phyloP scores from a whole-genome alignment of 1,140 invertebrate genomes.

The Zaprionus ornatus region DNA sequence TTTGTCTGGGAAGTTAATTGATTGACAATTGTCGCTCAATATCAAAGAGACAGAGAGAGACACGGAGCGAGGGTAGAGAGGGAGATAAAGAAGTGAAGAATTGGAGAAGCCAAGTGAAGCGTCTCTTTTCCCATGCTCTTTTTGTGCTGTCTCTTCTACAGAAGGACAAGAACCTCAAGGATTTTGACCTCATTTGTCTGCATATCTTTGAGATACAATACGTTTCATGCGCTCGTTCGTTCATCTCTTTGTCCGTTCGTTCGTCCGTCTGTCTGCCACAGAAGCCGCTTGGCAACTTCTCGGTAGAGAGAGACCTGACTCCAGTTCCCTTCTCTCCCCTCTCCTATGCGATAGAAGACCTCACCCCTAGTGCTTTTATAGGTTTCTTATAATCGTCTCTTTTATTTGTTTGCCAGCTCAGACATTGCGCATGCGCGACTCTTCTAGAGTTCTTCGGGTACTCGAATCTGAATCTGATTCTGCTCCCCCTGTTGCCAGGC shows the following conservation, averaged over 20 bases:
- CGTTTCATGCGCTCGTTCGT: conserved; percentile 3
- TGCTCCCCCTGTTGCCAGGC: not conserved
- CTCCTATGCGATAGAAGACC: conserved; percentile 17
- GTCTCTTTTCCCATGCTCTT: conserved; percentile 2
- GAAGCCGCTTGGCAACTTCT: conserved; percentile 61
- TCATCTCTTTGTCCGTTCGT: conserved; percentile 3
- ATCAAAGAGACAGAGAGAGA: conserved; percentile 45
- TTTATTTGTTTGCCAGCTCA: conserved; percentile 2
- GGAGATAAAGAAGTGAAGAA: not conserved
- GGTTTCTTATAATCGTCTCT: conserved; percentile 1
- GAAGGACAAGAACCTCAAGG: conserved; percentile 83
- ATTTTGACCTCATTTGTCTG: conserved; percentile 79
- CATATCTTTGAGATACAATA: conserved; percentile 47
- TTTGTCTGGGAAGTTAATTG: conserved; percentile 27
- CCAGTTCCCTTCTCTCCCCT: not conserved
- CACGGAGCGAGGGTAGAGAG: not conserved
- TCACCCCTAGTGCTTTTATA: not conserved
- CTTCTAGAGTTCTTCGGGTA: not conserved
- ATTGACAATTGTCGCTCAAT: conserved; percentile 65
- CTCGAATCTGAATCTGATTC: not conserved
- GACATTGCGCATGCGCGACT: not conserved
- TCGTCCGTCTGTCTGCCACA: conserved; percentile 12
- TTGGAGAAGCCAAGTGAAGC: not conserved
- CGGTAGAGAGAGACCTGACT: conserved; percentile 60
- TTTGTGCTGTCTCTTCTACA: conserved; percentile 20